Evolutionary conservation across 2,113 vertebrate genomes (phyloP), one percentile per base, ranked within the genome.

Genomic region (Bubo blakistoni): DNA sequence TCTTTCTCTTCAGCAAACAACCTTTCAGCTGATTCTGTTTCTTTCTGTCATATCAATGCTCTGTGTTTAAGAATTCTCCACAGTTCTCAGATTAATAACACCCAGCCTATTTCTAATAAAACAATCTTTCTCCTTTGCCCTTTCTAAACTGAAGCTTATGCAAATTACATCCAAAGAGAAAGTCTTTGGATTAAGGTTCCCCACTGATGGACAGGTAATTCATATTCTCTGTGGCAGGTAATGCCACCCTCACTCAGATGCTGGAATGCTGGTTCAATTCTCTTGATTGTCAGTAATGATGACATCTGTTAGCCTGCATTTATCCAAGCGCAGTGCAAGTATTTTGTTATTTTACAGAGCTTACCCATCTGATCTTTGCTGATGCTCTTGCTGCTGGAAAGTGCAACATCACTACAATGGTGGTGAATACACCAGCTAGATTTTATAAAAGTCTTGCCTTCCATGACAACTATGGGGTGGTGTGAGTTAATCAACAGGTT

Each of bases 91-190:
- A 88, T 74, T 95, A 92, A 93, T 88, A 94, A 51, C 24, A 78
- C 32, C 38, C 65, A 83, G 59, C 7, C 85, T 94, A 67, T 38
- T 40, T 4, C 26, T 95, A 92, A 95, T 90, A 93, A 96, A 94
- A 79, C 58, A 94, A 16, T 80, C 61, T 92, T 97, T 87, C 92
- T 40, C 63, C 49, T 95, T 96, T 90, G 81, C 71, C 85, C 87
- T 90, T 92, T 94, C 66, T 79, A 77, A 92, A 27, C 57, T 88
- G 76, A 88, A 81, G 17, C 1, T 27, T 92, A 96, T 88, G 90
- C 52, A 97, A 95, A 95, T 95, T 90, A 94, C 26, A 81, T 32
- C 29, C 70, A 86, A 93, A 81, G 55, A 90, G 25, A 47, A 11
- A 80, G 79, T 86, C 38, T 81, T 92, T 88, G 65, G 55, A 92